A percentile compares a stretch with the other conserved stretches of the same genome.
Conservation (phyloP, 2,113 vertebrate genomes). For the Bubalus kerabau region DNA sequence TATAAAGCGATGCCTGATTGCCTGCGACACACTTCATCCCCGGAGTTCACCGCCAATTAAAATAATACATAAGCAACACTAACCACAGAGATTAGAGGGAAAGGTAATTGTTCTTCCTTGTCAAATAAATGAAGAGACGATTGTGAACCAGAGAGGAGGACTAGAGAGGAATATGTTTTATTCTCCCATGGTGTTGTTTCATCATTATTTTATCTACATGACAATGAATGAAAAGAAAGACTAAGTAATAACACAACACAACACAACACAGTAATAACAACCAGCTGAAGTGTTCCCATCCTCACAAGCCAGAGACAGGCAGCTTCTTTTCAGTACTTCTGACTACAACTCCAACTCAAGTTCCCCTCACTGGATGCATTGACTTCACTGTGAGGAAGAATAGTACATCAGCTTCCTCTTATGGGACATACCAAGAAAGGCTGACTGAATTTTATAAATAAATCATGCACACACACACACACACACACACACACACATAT, state of each 20-base stretch:
- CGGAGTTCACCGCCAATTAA: slow-evolving; percentile 63
- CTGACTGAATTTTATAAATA: neutral
- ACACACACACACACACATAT: neutral
- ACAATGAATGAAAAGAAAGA: slow-evolving; percentile 35
- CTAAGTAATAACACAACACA: neutral
- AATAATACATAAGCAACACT: slow-evolving; percentile 71
- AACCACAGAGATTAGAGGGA: slow-evolving; percentile 49
- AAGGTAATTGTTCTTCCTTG: slow-evolving; percentile 52
- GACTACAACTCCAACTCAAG: neutral
- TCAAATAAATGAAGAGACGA: slow-evolving; percentile 53
- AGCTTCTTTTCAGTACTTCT: neutral
- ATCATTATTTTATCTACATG: slow-evolving; percentile 42
- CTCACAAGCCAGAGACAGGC: neutral
- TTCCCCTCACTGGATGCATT: slow-evolving; percentile 38
- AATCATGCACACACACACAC: neutral
- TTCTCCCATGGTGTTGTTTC: slow-evolving; percentile 55
- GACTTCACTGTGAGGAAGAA: slow-evolving; percentile 49
- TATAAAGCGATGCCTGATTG: slow-evolving; percentile 27
- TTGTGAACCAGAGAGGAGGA: slow-evolving; percentile 47
- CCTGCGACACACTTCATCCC: neutral
- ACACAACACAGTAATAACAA: neutral
- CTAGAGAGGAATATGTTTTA: slow-evolving; percentile 52
- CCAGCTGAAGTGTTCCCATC: accelerated
- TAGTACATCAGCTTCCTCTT: slow-evolving; percentile 55
- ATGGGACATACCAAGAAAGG: slow-evolving; percentile 50